A percentile compares a stretch with the other conserved stretches of the same genome.
Conservation (phyloP, 2,888 invertebrate species). For the Cacoxenus indagator region DNA sequence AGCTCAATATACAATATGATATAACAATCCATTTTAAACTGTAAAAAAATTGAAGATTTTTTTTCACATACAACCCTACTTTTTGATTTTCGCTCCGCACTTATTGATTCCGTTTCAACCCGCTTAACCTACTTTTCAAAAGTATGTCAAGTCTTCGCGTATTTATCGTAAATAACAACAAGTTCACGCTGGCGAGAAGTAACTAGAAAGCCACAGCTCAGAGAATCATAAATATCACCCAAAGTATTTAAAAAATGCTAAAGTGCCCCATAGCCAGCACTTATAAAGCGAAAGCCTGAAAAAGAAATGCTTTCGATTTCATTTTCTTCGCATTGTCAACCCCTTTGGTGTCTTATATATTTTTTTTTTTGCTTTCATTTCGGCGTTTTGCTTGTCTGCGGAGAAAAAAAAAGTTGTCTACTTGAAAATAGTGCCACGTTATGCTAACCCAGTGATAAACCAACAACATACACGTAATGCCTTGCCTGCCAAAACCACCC, state of each 20-base stretch:
- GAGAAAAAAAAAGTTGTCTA: neutral
- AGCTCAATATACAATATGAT: no score
- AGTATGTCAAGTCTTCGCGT: constrained; percentile 18
- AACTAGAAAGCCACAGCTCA: neutral
- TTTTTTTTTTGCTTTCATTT: neutral
- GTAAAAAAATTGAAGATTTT: no score
- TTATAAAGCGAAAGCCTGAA: neutral
- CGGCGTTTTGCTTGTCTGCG: neutral
- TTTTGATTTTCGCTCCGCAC: neutral
- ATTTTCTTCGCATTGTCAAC: neutral
- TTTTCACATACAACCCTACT: no score
- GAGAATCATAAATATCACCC: neutral
- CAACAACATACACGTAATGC: neutral
- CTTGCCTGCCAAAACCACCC: neutral
- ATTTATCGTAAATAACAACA: neutral
- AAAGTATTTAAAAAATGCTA: neutral
- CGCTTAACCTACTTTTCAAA: neutral
- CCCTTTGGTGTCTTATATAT: no score
- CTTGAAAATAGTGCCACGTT: constrained; percentile 11
- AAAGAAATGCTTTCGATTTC: neutral
- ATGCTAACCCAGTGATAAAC: constrained; percentile 14
- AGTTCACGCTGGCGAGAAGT: neutral
- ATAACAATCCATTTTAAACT: no score
- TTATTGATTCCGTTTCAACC: neutral
- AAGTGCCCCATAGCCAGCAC: neutral